These are phyloP conservation scores for Aricia agestis DNA, from an alignment of 1,140 invertebrate genomes.

Conservation along the genomic window DNA sequence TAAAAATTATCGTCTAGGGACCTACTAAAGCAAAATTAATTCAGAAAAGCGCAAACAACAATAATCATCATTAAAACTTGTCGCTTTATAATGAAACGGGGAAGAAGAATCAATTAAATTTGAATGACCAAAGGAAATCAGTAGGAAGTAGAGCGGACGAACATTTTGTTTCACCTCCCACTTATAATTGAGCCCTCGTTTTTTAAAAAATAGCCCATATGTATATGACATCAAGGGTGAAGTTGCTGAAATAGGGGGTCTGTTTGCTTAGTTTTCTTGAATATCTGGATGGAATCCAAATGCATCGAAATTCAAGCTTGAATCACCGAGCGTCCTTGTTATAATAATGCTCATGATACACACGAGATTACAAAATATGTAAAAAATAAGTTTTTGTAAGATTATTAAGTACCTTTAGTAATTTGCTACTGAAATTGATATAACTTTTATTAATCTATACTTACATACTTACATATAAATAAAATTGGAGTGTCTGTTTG, in stretches of 20 bases:
- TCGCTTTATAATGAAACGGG: background rate
- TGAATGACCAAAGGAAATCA: background rate
- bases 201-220: background rate
- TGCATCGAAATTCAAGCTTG: constrained; percentile 17
- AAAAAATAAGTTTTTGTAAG: no score
- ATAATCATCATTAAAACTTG: background rate
- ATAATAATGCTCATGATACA: background rate
- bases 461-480: no score
- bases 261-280: constrained; percentile 6
- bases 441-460: no score
- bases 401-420: no score
- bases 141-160: background rate
- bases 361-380: background rate
- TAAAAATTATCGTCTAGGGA: no score
- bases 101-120: background rate
- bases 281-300: constrained; percentile 13
- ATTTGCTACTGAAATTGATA: no score
- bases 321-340: constrained; percentile 10
- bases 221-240: background rate
- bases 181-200: background rate
- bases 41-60: background rate
- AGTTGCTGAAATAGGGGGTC: background rate
- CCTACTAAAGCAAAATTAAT: no score
- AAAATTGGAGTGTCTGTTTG: no score
- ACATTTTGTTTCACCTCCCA: background rate